A percentile compares a stretch with the other conserved stretches of the same genome.
Evolutionary conservation across 2,888 invertebrate species (phyloP).

Genomic region (Reticulitermes lucifugus): DNA sequence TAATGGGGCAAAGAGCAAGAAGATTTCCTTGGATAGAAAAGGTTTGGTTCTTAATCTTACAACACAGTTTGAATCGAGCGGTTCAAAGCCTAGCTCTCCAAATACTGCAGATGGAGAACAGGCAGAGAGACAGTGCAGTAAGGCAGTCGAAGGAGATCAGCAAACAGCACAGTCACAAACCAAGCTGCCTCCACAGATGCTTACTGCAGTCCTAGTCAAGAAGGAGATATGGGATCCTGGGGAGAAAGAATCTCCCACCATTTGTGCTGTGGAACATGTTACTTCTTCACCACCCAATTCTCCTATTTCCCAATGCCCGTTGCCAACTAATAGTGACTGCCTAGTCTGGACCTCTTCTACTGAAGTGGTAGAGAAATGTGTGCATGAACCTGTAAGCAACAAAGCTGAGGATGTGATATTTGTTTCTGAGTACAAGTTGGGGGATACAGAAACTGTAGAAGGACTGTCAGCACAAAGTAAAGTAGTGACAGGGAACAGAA

Average conservation of each 20-base stretch:
- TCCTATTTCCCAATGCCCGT: conserved; percentile 14
- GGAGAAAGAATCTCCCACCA: conserved; percentile 60
- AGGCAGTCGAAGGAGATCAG: conserved; percentile 59
- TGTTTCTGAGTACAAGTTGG: conserved; percentile 47
- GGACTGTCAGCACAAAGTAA: conserved; percentile 55
- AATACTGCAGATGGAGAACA: conserved; percentile 25
- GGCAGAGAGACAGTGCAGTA: background rate
- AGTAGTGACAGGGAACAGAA: conserved; percentile 68
- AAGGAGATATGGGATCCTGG: conserved; percentile 78
- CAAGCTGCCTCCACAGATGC: conserved; percentile 57
- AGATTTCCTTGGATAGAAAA: conserved; percentile 57
- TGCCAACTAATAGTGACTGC: conserved; percentile 60
- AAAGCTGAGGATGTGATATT: conserved; percentile 52
- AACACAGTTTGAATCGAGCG: conserved; percentile 67
- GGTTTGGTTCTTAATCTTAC: conserved; percentile 69
- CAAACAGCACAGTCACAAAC: conserved; percentile 61
- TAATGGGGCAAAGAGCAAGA: conserved; percentile 48
- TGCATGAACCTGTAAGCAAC: conserved; percentile 46
- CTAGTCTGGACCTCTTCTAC: conserved; percentile 67
- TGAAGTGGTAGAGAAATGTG: conserved; percentile 54
- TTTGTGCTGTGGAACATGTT: conserved; percentile 58
- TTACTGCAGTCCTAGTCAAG: conserved; percentile 63
- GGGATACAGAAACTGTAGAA: conserved; percentile 29
- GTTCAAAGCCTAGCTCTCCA: conserved; percentile 62
- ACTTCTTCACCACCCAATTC: conserved; percentile 50